These are phyloP conservation scores for Catharus fuscescens DNA, from an alignment of 2,113 vertebrate species.

Conservation along the genomic window DNA sequence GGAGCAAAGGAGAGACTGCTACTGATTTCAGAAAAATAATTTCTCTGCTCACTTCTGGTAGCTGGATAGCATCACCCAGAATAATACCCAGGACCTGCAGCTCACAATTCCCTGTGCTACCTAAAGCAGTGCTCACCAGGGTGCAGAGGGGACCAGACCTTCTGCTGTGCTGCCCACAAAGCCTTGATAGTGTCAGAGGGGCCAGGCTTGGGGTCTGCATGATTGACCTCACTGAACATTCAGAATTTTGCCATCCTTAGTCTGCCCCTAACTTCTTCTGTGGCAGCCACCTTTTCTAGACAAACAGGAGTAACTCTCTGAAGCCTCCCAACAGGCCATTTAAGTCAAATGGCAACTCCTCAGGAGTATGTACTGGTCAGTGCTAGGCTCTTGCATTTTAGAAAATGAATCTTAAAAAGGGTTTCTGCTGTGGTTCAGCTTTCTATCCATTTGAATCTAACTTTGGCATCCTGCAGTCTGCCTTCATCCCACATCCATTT, in stretches of 20 bases:
- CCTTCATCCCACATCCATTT: background rate
- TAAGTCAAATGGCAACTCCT: background rate
- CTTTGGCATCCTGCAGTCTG: background rate
- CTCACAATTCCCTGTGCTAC: background rate
- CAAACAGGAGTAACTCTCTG: background rate
- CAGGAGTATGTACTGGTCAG: background rate
- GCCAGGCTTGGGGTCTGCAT: background rate
- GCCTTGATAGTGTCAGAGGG: background rate
- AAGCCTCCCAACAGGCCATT: background rate
- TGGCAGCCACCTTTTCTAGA: background rate
- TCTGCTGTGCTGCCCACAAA: background rate
- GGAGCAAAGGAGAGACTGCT: background rate
- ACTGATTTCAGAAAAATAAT: background rate
- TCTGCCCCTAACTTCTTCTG: fast-evolving
- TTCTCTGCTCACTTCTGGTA: background rate
- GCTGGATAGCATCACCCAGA: background rate
- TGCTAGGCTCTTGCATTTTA: background rate
- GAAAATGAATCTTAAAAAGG: background rate
- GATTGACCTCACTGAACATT: background rate
- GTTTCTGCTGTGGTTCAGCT: background rate
- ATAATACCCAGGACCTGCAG: background rate
- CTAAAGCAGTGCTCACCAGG: background rate
- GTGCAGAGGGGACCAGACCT: background rate
- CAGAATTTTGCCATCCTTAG: background rate
- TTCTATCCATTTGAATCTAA: background rate